phyloP scores from a whole-genome alignment of 2,888 invertebrate genomes.

The Cosmorhoe ocellata region DNA sequence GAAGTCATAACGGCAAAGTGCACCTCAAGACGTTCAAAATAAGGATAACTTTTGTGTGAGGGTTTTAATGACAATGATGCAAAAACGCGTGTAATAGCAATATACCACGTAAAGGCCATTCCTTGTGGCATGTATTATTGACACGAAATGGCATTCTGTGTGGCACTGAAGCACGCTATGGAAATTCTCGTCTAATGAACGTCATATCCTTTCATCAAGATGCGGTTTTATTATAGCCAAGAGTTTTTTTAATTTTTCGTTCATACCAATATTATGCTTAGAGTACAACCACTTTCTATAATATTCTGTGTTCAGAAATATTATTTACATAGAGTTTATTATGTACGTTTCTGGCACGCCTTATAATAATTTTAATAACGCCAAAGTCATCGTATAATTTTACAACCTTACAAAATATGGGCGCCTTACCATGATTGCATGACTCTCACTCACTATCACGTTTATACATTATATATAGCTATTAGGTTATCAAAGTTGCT shows the following conservation, averaged over 20 bases:
- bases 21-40: constrained; percentile 13
- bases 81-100: constrained; percentile 42
- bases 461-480: too few species aligned
- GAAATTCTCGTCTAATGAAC: constrained; percentile 22
- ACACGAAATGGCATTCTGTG: constrained; percentile 31
- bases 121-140: constrained; percentile 32
- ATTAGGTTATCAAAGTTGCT: too few species aligned
- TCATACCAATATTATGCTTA: constrained; percentile 2
- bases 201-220: constrained; percentile 12
- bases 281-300: constrained; percentile 1
- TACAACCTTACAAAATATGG: neutral
- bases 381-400: neutral
- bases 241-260: constrained; percentile 1
- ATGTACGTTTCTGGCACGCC: neutral
- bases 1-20: constrained; percentile 6
- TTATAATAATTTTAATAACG: too few species aligned
- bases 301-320: neutral
- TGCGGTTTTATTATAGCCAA: neutral
- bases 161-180: constrained; percentile 26
- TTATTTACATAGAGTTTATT: constrained; percentile 2
- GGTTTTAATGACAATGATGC: constrained; percentile 37
- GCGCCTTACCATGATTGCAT: neutral
- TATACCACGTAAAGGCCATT: constrained; percentile 25
- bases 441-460: neutral
- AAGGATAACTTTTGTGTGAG: constrained; percentile 19